Base-by-base conservation (phyloP, 2,113 vertebrate species). In the Platichthys flesus region DNA sequence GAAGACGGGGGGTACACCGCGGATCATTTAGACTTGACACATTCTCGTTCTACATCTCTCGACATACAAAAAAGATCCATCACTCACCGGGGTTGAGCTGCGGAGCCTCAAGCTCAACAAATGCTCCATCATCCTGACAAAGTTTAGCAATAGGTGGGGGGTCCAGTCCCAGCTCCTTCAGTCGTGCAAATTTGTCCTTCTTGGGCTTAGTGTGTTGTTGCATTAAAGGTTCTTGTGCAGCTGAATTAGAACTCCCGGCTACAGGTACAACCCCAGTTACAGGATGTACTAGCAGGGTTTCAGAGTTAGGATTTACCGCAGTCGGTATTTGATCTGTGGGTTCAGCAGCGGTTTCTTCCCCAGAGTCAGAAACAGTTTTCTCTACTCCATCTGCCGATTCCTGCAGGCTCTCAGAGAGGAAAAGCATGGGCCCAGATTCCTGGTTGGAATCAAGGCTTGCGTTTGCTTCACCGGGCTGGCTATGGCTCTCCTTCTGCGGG, bases 141-240 rank as follows among this genome's bases (percentile, higher is more conserved):
- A 99, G 89, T 54, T 92, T 95, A n/a, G 95, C 96, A 21, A 97
- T 93, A 52, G 96, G 89, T 0, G 95, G 96, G 37, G 98, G 94
- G 56, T 97, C 93, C 35, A 99, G 79, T 23, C 98, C 97, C 37
- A 99, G 93, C 14, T 96, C 94, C 74, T 94, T 95, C 51, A 99
- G 93, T 70, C 95, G 91, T 28, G 96, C 93, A 74, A 97, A 23
- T 67, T 90, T 97, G 87, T 96, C 96, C 79, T 90, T 93, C 79
- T 90, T 96, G 1, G 18, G 71, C 89, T 94, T 97, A 45, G 82
- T 12, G 3, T 47, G 26, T 8, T 18, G 62, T 42, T 28, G 60
- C 20, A 9, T 18, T 20, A 31, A 52, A 6, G 62, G 26, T n/a
- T 67, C 80, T 13, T 69, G n/a, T 67, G 23, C 37, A 24, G 64